Conservation (phyloP, 1,140 invertebrate species). For the Bombus confusus region DNA sequence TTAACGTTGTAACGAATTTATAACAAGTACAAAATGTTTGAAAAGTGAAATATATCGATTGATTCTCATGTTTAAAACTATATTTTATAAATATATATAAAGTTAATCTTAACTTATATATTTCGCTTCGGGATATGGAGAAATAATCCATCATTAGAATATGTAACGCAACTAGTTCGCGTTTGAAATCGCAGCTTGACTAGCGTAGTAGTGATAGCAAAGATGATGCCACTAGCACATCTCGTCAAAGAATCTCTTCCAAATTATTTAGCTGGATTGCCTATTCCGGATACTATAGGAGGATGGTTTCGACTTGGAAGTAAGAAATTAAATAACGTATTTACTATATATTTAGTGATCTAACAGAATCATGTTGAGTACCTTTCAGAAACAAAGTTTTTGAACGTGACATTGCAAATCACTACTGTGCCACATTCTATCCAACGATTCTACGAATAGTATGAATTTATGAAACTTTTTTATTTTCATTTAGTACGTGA, state of each 20-base stretch:
- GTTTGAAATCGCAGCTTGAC: slow-evolving; percentile 38
- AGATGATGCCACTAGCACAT: slow-evolving; percentile 88
- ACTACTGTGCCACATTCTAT: not conserved
- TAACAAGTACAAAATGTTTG: too few species aligned
- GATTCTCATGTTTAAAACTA: not conserved
- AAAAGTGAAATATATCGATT: not conserved
- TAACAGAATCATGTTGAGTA: not conserved
- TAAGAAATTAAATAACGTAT: slow-evolving; percentile 75
- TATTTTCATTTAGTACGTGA: slow-evolving; percentile 85
- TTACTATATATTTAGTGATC: not conserved
- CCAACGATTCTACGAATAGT: not conserved
- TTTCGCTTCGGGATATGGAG: not conserved
- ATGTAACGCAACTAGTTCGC: not conserved
- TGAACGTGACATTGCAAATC: slow-evolving; percentile 19
- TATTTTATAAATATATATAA: not conserved
- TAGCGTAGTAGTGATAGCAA: slow-evolving; percentile 66
- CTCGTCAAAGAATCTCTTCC: slow-evolving; percentile 89
- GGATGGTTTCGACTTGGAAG: slow-evolving; percentile 91
- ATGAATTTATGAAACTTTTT: not conserved
- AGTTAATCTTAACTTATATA: not conserved
- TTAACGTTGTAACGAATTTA: not conserved
- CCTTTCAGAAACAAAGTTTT: not conserved
- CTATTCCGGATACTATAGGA: slow-evolving; percentile 88
- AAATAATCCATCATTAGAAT: not conserved
- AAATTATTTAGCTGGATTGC: slow-evolving; percentile 89